phyloP scores from a whole-genome alignment of 2,797 vertebrate species.

The Phyllotis vaccarum region DNA sequence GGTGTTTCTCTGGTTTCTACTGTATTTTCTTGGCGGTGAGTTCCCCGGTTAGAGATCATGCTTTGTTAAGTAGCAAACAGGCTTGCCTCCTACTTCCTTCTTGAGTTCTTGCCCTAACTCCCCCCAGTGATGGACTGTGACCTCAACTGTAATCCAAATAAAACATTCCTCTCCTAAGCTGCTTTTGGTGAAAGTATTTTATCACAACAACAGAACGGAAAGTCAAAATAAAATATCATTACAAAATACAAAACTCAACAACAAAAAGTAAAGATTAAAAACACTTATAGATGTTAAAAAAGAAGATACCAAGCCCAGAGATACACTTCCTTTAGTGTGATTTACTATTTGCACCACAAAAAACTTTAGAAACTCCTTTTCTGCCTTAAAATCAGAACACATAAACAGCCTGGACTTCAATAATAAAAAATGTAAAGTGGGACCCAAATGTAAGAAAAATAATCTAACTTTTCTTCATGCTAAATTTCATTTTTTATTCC shows the following conservation, averaged over 20 bases:
- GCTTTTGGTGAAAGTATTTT: not conserved
- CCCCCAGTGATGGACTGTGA: not conserved
- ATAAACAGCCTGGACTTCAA: constrained; percentile 29
- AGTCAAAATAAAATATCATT: not conserved
- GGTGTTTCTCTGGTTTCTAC: not conserved
- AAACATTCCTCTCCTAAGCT: not conserved
- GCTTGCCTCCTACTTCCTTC: not conserved
- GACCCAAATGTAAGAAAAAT: not conserved
- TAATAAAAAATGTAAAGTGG: not conserved
- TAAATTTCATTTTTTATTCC: constrained; percentile 33
- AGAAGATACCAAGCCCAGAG: not conserved
- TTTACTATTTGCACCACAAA: constrained; percentile 4
- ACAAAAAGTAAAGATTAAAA: not conserved
- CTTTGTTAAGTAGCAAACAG: not conserved
- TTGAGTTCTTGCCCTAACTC: not conserved
- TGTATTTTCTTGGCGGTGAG: not conserved
- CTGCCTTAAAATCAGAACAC: not conserved
- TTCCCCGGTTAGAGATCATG: not conserved
- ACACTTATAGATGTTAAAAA: not conserved
- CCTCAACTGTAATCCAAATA: not conserved
- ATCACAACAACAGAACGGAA: not conserved
- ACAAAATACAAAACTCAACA: not conserved
- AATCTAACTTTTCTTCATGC: not conserved
- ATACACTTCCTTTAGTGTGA: not conserved
- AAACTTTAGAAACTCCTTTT: not conserved